phyloP scores from a whole-genome alignment of 2,797 vertebrate species.

The Molossus alvarezi region DNA sequence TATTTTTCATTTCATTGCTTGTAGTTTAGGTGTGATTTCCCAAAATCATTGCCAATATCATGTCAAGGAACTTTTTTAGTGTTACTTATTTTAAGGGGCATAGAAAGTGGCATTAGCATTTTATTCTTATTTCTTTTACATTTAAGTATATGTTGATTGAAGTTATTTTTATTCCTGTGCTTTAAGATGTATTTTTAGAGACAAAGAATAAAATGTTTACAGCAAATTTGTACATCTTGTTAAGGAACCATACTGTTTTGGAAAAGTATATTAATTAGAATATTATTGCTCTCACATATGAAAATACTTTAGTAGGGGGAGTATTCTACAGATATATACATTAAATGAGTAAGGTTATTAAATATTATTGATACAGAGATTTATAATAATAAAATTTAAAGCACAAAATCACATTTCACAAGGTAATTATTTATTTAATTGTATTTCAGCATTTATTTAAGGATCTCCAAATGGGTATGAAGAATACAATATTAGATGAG shows the following conservation, averaged over 20 bases:
- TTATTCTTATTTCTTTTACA: slow-evolving; percentile 11
- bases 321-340: neutral
- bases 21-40: neutral
- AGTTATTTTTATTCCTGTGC: neutral
- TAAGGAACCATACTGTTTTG: slow-evolving; percentile 47
- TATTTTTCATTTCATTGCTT: neutral
- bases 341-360: slow-evolving; percentile 61
- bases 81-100: neutral
- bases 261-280: slow-evolving; percentile 51
- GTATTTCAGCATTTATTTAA: slow-evolving; percentile 76
- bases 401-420: slow-evolving; percentile 71
- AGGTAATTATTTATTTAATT: slow-evolving; percentile 55
- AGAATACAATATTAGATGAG: slow-evolving; percentile 72
- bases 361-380: slow-evolving; percentile 37
- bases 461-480: slow-evolving; percentile 65
- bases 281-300: slow-evolving; percentile 43
- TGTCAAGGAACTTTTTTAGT: neutral
- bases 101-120: slow-evolving; percentile 5
- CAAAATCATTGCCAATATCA: neutral
- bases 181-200: slow-evolving; percentile 59
- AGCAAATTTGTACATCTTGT: slow-evolving; percentile 54
- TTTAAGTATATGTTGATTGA: slow-evolving; percentile 42
- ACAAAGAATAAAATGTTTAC: neutral
- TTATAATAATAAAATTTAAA: slow-evolving; percentile 78
- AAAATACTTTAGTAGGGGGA: slow-evolving; percentile 65